These are phyloP conservation scores for Xiphorhynchus elegans DNA, from an alignment of 2,113 vertebrate genomes.

Conservation along the genomic window DNA sequence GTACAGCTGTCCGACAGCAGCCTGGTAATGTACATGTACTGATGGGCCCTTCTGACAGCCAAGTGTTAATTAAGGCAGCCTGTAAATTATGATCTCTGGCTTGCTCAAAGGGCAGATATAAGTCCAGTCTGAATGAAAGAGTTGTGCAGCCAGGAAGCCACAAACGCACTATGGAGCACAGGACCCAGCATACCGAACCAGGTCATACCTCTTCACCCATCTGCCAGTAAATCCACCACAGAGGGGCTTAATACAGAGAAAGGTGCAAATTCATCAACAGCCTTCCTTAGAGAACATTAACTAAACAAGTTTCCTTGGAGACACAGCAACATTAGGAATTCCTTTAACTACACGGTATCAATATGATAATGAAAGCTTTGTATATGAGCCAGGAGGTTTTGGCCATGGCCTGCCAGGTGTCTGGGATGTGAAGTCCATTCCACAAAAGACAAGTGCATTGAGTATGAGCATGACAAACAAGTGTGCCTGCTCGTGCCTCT, in stretches of 20 bases:
- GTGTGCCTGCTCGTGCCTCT: not conserved
- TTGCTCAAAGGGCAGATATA: not conserved
- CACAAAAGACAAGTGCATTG: not conserved
- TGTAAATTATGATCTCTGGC: not conserved
- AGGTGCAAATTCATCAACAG: not conserved
- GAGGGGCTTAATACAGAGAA: not conserved
- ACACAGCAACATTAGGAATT: not conserved
- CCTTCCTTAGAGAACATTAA: not conserved
- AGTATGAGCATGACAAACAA: not conserved
- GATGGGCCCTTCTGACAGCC: not conserved
- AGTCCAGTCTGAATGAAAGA: not conserved
- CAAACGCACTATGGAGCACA: accelerated
- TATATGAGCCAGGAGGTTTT: not conserved
- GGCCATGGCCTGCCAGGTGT: not conserved
- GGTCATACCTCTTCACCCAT: not conserved
- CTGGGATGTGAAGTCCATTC: not conserved
- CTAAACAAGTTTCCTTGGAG: not conserved
- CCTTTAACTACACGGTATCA: not conserved
- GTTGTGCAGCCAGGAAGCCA: not conserved
- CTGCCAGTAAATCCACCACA: not conserved
- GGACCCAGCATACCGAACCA: not conserved
- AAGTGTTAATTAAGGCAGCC: not conserved
- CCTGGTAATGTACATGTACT: not conserved
- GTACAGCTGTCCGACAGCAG: not conserved
- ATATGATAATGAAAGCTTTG: not conserved